Evolutionary conservation across 2,113 vertebrate species (phyloP).

Genomic region (Lepus europaeus): DNA sequence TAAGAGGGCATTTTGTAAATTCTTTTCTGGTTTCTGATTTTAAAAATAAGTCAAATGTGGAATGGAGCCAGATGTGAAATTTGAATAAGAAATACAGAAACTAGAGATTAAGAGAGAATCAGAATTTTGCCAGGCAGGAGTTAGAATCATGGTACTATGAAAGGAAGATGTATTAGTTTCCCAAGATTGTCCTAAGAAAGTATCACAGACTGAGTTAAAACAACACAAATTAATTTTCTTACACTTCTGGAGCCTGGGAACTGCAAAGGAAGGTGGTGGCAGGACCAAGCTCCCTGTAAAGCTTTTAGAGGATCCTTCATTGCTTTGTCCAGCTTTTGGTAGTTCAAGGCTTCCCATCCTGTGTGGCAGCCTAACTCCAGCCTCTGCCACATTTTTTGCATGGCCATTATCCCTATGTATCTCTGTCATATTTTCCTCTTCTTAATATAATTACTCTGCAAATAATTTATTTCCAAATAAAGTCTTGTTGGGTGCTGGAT

Average conservation of each 20-base stretch:
- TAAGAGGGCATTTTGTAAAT: constrained; percentile 31
- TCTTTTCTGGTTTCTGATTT: constrained; percentile 19
- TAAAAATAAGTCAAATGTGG: not conserved
- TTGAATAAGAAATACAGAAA: constrained; percentile 36
- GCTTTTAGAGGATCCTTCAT: not conserved
- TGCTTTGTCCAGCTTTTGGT: not conserved
- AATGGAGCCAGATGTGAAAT: constrained; percentile 5
- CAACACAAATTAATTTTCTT: not conserved
- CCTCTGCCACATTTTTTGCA: not conserved
- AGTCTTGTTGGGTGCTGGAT: not conserved
- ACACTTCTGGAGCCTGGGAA: not conserved
- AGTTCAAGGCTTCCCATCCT: not conserved
- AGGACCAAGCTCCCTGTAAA: not conserved
- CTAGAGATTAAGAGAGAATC: not conserved
- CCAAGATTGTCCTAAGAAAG: not conserved
- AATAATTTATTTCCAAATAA: not conserved
- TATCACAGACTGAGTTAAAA: not conserved
- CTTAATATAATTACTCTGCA: not conserved
- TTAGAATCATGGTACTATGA: not conserved
- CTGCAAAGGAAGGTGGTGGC: not conserved
- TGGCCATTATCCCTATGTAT: not conserved
- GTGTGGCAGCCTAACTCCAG: not conserved
- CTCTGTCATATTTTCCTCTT: not conserved
- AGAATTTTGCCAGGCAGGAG: not conserved
- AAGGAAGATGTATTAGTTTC: not conserved